Evolutionary conservation across 1,140 invertebrate species (phyloP).

Genomic region (Chironomus striatipennis): DNA sequence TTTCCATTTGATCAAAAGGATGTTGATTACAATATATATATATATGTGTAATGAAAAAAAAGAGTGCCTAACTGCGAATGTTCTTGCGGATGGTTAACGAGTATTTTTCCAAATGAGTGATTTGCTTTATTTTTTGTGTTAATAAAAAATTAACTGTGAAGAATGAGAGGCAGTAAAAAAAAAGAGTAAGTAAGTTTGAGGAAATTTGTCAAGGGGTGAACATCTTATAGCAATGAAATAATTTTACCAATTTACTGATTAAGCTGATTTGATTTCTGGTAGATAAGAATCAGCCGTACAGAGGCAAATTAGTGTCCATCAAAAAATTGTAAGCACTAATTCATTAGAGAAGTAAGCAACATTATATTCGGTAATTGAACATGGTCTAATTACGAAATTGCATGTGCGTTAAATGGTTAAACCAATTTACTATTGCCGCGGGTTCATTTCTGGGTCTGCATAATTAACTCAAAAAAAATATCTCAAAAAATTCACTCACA

Average conservation of each 20-base stretch:
- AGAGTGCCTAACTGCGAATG: background rate
- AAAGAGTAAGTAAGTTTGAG: too few species aligned
- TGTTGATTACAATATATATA: conserved; percentile 1
- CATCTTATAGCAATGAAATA: too few species aligned
- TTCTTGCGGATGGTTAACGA: background rate
- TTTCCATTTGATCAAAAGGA: conserved; percentile 22
- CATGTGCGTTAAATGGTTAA: conserved; percentile 8
- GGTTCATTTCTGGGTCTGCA: background rate
- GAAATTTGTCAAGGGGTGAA: too few species aligned
- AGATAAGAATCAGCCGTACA: conserved; percentile 1
- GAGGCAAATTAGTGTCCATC: conserved; percentile 17
- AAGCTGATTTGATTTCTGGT: background rate
- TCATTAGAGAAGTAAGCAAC: background rate
- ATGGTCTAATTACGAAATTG: conserved; percentile 11
- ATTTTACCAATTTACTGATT: too few species aligned
- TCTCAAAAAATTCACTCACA: background rate
- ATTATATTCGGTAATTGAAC: background rate
- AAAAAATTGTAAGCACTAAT: conserved; percentile 7
- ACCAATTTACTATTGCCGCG: background rate
- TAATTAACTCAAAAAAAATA: background rate
- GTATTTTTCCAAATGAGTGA: background rate
- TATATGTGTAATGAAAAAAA: background rate
- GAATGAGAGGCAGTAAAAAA: too few species aligned
- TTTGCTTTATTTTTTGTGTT: background rate
- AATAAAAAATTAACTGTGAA: too few species aligned